A percentile compares a stretch with the other conserved stretches of the same genome.
Evolutionary conservation across 2,113 vertebrate genomes (phyloP).

Genomic region (Athene cunicularia): DNA sequence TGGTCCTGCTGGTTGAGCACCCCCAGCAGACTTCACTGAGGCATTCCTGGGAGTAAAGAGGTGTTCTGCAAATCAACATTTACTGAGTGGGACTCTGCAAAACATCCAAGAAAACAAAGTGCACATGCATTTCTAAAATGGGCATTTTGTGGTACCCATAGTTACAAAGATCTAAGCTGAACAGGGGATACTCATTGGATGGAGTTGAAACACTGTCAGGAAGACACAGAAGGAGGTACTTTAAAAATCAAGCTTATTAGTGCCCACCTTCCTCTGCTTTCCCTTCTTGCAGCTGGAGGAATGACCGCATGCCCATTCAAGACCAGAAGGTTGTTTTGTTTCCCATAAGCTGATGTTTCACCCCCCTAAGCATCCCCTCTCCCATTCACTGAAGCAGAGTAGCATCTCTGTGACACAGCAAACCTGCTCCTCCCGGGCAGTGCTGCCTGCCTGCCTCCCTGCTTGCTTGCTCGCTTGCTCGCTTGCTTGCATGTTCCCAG

Average conservation of each 20-base stretch:
- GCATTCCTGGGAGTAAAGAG: neutral
- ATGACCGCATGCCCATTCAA: neutral
- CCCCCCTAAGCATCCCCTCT: neutral
- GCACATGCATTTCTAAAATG: rapidly evolving
- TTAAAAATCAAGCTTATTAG: neutral
- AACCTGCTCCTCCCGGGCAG: neutral
- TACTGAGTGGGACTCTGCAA: neutral
- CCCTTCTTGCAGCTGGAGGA: neutral
- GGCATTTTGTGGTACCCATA: neutral
- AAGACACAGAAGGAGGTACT: neutral
- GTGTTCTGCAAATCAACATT: neutral
- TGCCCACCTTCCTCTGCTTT: neutral
- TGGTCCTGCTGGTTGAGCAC: neutral
- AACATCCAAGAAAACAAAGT: neutral
- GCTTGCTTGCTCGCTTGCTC: neutral
- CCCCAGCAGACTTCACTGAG: neutral
- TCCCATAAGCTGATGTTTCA: neutral
- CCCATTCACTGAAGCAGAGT: neutral
- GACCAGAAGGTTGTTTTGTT: neutral
- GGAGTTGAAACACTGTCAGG: neutral
- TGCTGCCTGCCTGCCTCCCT: neutral
- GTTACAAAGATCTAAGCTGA: neutral
- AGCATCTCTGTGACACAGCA: neutral
- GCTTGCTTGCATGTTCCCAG: neutral
- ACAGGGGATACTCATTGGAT: neutral